These are phyloP conservation scores for Clinocottus analis DNA, from an alignment of 2,113 vertebrate species.

Conservation along the genomic window DNA sequence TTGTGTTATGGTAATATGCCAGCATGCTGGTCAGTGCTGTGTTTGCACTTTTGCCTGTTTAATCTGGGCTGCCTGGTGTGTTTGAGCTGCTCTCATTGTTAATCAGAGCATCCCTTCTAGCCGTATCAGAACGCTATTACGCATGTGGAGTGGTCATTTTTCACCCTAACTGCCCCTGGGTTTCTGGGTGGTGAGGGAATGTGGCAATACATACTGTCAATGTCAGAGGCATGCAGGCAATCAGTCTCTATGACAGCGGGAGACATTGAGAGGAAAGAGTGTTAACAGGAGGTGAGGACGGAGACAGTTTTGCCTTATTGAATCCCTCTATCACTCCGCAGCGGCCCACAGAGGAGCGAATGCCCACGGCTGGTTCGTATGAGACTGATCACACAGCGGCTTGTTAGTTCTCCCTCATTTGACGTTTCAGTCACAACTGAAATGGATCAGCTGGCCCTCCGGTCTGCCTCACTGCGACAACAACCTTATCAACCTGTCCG, in stretches of 20 bases:
- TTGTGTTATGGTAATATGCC: slow-evolving; percentile 6
- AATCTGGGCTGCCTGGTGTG: slow-evolving; percentile 43
- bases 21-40: slow-evolving; percentile 28
- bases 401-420: slow-evolving; percentile 29
- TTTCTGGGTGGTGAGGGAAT: slow-evolving; percentile 27
- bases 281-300: slow-evolving; percentile 47
- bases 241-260: slow-evolving; percentile 46
- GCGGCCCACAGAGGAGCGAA: slow-evolving; percentile 12
- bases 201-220: slow-evolving; percentile 8
- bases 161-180: slow-evolving; percentile 20
- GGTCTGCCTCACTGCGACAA: slow-evolving; percentile 25
- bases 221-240: slow-evolving; percentile 27
- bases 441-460: slow-evolving; percentile 29
- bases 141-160: slow-evolving; percentile 38
- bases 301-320: slow-evolving; percentile 44
- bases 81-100: slow-evolving; percentile 61
- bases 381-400: slow-evolving; percentile 30
- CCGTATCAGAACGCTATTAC: slow-evolving; percentile 52
- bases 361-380: slow-evolving; percentile 17
- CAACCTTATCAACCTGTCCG: slow-evolving; percentile 14
- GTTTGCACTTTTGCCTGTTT: slow-evolving; percentile 55
- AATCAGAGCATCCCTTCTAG: slow-evolving; percentile 67
- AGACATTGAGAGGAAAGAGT: slow-evolving; percentile 41
- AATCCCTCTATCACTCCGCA: slow-evolving; percentile 53
- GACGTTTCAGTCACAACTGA: slow-evolving; percentile 33